Conservation (phyloP, 2,113 vertebrate species). For the Cromileptes altivelis region DNA sequence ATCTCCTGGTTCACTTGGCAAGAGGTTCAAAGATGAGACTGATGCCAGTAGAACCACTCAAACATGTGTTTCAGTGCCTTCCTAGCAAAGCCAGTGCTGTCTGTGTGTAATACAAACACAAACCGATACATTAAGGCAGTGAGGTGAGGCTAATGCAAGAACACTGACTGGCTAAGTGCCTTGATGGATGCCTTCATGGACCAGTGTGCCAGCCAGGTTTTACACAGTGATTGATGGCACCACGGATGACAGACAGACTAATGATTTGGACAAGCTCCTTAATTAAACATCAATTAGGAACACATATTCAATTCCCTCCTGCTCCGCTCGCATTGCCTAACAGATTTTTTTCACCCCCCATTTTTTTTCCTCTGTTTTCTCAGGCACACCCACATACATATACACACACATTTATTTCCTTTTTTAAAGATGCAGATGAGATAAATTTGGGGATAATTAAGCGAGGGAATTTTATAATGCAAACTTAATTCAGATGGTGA, state of each 20-base stretch:
- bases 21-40: background rate
- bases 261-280: conserved; percentile 81
- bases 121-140: conserved; percentile 45
- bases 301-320: conserved; percentile 65
- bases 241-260: conserved; percentile 76
- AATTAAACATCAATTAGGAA: conserved; percentile 84
- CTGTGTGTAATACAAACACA: conserved; percentile 41
- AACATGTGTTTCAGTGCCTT: conserved; percentile 16
- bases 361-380: background rate
- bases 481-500: conserved; percentile 38
- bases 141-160: conserved; percentile 65
- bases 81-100: conserved; percentile 8
- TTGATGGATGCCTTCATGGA: conserved; percentile 76
- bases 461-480: conserved; percentile 26
- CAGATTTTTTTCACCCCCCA: background rate
- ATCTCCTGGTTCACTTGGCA: conserved; percentile 16
- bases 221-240: conserved; percentile 79
- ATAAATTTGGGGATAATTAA: conserved; percentile 45
- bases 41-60: conserved; percentile 4
- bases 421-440: conserved; percentile 20
- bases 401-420: background rate
- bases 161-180: conserved; percentile 65
- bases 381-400: background rate
- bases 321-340: background rate
- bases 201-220: conserved; percentile 64